A percentile compares a stretch with the other conserved stretches of the same genome.
These are phyloP conservation scores for Mormyrops attenuatus DNA, from an alignment of 2,797 vertebrate species.

Conservation along the genomic window DNA sequence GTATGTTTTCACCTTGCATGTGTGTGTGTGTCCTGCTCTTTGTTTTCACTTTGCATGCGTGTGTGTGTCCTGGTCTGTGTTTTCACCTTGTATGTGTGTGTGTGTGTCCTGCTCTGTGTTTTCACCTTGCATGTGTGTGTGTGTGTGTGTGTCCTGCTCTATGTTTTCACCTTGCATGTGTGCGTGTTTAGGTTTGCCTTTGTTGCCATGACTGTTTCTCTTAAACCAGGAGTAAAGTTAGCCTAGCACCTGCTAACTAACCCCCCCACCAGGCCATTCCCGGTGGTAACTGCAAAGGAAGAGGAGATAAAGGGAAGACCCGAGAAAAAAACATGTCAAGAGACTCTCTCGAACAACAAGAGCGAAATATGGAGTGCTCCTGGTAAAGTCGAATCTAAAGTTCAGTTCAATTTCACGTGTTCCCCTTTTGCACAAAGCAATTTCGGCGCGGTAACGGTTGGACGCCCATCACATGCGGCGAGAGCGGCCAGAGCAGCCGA, in stretches of 20 bases:
- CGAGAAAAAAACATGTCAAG: background rate
- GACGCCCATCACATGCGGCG: background rate
- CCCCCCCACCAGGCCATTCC: background rate
- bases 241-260: background rate
- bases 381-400: conserved; percentile 7
- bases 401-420: conserved; percentile 1
- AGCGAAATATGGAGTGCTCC: background rate
- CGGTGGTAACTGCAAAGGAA: background rate
- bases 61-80: background rate
- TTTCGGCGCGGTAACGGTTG: background rate
- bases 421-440: conserved; percentile 10
- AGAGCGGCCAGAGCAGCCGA: background rate
- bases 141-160: background rate
- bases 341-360: background rate
- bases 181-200: background rate
- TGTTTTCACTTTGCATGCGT: background rate
- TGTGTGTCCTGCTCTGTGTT: background rate
- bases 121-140: background rate
- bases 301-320: background rate
- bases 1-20: background rate
- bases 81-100: background rate
- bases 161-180: background rate
- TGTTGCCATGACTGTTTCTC: background rate
- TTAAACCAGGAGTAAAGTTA: background rate
- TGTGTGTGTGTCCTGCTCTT: background rate